phyloP scores from a whole-genome alignment of 2,888 invertebrate genomes.

The Leptinotarsa juncta region DNA sequence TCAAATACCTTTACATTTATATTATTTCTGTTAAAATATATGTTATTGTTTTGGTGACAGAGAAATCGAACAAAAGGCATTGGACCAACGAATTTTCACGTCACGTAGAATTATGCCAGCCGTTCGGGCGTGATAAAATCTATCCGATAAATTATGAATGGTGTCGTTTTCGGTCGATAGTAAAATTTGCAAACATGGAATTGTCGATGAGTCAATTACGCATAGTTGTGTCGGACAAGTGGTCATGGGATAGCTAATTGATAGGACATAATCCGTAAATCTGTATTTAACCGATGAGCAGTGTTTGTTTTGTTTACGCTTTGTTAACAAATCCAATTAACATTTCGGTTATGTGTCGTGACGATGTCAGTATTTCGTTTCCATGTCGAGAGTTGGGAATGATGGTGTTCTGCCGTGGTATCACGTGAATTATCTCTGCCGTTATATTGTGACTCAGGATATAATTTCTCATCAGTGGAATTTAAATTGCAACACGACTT shows the following conservation, averaged over 20 bases:
- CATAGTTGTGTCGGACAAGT: constrained; percentile 40
- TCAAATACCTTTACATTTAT: too few relatives aligned
- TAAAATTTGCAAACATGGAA: constrained; percentile 40
- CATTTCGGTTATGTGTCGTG: constrained; percentile 29
- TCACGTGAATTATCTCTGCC: constrained; percentile 1
- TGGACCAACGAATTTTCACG: neutral
- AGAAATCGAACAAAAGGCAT: neutral
- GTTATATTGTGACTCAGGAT: neutral
- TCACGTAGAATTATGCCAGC: neutral
- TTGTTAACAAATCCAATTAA: constrained; percentile 39
- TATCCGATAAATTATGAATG: constrained; percentile 24
- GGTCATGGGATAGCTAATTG: constrained; percentile 41
- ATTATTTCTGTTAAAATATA: neutral
- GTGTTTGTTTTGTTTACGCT: constrained; percentile 38
- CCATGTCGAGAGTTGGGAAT: constrained; percentile 19
- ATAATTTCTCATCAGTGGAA: neutral
- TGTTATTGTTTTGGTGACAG: neutral
- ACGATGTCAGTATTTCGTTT: constrained; percentile 19
- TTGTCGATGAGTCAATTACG: constrained; percentile 42
- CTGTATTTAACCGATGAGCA: constrained; percentile 35
- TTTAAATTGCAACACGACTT: neutral
- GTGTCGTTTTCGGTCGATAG: constrained; percentile 33
- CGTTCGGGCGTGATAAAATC: constrained; percentile 10
- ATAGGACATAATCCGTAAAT: constrained; percentile 39
- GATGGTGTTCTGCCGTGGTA: neutral